A percentile compares a stretch with the other conserved stretches of the same genome.
Evolutionary conservation across 37 sponge, comb jelly and placozoan genomes (phyloP).

Genomic region (Cliona cf. orientalis): DNA sequence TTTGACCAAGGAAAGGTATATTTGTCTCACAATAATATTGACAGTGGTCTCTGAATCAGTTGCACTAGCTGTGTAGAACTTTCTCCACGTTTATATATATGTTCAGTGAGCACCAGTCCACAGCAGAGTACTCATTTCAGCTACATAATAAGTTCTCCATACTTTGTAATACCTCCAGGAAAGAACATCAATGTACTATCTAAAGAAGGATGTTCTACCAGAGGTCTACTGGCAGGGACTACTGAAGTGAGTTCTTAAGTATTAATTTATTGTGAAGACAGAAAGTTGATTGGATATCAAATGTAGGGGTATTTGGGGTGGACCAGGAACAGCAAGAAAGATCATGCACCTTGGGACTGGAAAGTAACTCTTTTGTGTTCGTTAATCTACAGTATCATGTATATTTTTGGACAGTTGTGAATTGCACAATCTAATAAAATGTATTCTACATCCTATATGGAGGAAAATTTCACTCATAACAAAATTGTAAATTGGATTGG

Average conservation of each 20-base stretch:
- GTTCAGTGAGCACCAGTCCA: background rate
- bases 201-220: slow-evolving; percentile 85
- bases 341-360: slow-evolving; percentile 31
- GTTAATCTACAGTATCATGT: too few relatives aligned
- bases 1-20: slow-evolving; percentile 88
- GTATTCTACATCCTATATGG: too few relatives aligned
- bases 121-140: background rate
- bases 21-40: background rate
- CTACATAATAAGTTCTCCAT: background rate
- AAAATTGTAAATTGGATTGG: too few relatives aligned
- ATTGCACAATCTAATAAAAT: too few relatives aligned
- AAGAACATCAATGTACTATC: slow-evolving; percentile 60
- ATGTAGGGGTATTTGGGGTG: slow-evolving; percentile 76
- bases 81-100: too few relatives aligned
- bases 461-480: too few relatives aligned
- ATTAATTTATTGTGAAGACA: background rate
- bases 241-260: slow-evolving; percentile 55
- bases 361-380: too few relatives aligned
- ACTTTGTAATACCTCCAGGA: slow-evolving; percentile 30
- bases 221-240: slow-evolving; percentile 84
- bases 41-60: too few relatives aligned
- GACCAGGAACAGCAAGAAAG: slow-evolving; percentile 59
- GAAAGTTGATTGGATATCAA: background rate
- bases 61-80: too few relatives aligned
- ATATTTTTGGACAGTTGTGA: too few relatives aligned